Evolutionary conservation across 2,888 invertebrate species (phyloP), one percentile per base, ranked within the genome.

Genomic region (Tetropium fuscum): DNA sequence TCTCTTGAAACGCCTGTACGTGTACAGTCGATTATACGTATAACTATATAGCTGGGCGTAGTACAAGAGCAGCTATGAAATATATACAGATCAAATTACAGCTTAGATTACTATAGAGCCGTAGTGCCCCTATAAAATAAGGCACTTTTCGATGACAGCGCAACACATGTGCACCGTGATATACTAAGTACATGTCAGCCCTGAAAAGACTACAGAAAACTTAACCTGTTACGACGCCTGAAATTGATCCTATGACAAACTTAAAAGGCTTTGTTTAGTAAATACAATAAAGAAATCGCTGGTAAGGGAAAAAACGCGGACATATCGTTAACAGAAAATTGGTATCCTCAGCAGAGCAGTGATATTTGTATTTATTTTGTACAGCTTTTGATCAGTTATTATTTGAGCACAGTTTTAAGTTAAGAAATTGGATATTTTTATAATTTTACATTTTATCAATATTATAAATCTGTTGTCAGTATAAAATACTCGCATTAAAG

Each of bases 71-170:
- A 49, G 48, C 49, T 32, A 19, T 54, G 58, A 54, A 59, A 59
- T 43, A 43, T 43, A 59, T 48, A 53, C 44, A 18, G 22, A 53
- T 59, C 58, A 36, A 59, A 54, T 59, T 48, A 59, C 58, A 43
- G 47, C 53, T 47, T 53, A 53, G 43, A 58, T 47, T 47, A 58
- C 58, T 47, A 53, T 20, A 36, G n/a, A n/a, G 48, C 43, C 20
- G 48, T 48, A 40, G 30, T 54, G 43, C 47, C 47, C 41, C 40
- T 36, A 40, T 48, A 16, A 15, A 40, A 48, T 16, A 5, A 16
- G 19, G 18, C 47, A 27, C 19, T 10, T 16, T 34, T 25, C 11
- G 19, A 34, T 49, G 32, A 20, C 56, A 44, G 43, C 27, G 36
- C n/a, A 25, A n/a, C 22, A 25, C 7, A 38, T 36, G 11, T 49